Evolutionary conservation across 2,888 invertebrate species (phyloP), one percentile per base, ranked within the genome.

Genomic region (Sussaba pulchella): DNA sequence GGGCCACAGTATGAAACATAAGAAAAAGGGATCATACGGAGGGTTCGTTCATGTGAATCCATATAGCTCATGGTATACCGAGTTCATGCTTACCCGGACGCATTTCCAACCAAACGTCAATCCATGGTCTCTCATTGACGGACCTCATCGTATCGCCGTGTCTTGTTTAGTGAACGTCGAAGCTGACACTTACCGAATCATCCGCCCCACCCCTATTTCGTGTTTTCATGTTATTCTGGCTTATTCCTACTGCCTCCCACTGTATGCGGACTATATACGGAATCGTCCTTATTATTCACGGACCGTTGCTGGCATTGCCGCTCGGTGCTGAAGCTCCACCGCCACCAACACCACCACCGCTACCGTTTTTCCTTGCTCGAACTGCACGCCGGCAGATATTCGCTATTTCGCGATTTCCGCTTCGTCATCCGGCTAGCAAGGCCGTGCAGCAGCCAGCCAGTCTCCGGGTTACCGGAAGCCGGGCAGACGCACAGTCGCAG

Each of bases 81-180:
- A 21, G 19, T 2, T 10, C n/a, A 57, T 14, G 19, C 24, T 21
- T 57, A 39, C 43, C 54, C 19, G 43, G 61, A 71, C 43, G 64
- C 36, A 70, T 45, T 57, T 36, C 19, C 36, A 47, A 21, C 21
- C 10, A 50, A 61, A 24, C 59, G 31, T 26, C 19, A 50, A 50
- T 36, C 36, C 67, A 67, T 47, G 19, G 69, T 76, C 75, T 85
- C 84, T 82, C 87, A 85, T 86, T 83, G 85, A 84, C 82, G 87
- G 85, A 6, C 85, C 87, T n/a, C n/a, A 86, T 85, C 86, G 84
- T 88, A 88, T 87, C 88, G 86, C 85, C 87, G 85, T 86, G 87
- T 87, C 89, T 88, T 88, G 88, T 88, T 89, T 88, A 88, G 87
- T 89, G 87, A 89, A 88, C 85, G 89, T 88, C 88, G 87, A 89